Evolutionary conservation across 2,888 invertebrate species (phyloP).

Genomic region (Mermis nigrescens): DNA sequence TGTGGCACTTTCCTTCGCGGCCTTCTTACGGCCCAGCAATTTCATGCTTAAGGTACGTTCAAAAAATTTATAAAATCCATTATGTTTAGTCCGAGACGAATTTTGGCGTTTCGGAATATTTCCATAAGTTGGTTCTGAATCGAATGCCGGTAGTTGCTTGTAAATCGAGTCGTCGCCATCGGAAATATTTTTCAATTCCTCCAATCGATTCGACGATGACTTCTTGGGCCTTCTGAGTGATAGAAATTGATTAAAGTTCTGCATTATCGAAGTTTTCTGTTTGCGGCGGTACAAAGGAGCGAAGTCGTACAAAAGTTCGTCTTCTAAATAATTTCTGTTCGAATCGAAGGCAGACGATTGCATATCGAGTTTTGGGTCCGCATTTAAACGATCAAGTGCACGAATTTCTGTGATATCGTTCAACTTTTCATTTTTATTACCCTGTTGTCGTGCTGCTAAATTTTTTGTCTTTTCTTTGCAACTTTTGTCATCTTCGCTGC

Average conservation of each 20-base stretch:
- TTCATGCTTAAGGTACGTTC: not conserved
- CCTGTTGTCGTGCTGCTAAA: too few species aligned
- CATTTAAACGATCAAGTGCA: too few species aligned
- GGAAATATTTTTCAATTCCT: not conserved
- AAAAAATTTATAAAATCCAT: not conserved
- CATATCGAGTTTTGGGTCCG: too few species aligned
- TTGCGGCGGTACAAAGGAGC: not conserved
- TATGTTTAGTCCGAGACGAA: not conserved
- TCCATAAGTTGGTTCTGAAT: not conserved
- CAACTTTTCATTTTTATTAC: too few species aligned
- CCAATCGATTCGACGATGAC: not conserved
- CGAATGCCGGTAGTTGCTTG: not conserved
- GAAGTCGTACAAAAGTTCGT: not conserved
- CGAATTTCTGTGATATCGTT: too few species aligned
- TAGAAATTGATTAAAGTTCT: not conserved
- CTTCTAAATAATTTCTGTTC: too few species aligned
- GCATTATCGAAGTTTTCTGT: not conserved
- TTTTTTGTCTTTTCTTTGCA: too few species aligned
- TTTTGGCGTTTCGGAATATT: not conserved
- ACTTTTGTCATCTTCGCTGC: too few species aligned
- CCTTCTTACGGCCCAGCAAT: not conserved
- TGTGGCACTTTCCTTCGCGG: not conserved
- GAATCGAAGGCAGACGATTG: too few species aligned
- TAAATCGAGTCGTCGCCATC: too few species aligned
- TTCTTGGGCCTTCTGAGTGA: not conserved